phyloP scores from a whole-genome alignment of 2,113 vertebrate genomes.

The Charadrius vociferus region DNA sequence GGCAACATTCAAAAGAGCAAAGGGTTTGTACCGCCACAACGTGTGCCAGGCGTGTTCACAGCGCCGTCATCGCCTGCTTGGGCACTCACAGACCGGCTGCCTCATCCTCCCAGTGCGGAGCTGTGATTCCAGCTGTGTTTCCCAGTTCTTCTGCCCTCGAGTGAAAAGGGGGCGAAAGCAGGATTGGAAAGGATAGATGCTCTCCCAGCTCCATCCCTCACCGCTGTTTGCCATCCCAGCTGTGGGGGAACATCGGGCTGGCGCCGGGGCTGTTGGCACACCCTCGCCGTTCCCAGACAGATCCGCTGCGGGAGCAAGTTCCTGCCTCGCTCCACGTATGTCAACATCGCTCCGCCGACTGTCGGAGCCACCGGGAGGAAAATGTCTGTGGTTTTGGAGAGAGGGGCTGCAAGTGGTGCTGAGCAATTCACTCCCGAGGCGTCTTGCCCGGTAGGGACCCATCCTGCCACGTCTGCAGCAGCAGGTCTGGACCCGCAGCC shows the following conservation, averaged over 20 bases:
- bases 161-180: neutral
- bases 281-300: neutral
- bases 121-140: rapidly evolving
- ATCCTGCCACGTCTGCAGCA: neutral
- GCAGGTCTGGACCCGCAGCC: neutral
- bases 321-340: rapidly evolving
- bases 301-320: neutral
- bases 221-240: neutral
- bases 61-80: rapidly evolving
- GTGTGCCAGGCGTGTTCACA: neutral
- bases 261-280: rapidly evolving
- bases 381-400: conserved; percentile 15
- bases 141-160: neutral
- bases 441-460: neutral
- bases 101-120: neutral
- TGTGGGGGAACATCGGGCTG: neutral
- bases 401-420: neutral
- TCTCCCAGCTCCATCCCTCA: neutral
- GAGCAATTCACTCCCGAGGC: neutral
- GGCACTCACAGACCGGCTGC: rapidly evolving
- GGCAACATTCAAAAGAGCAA: neutral
- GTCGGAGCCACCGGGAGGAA: neutral
- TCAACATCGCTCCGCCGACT: rapidly evolving
- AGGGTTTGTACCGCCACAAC: neutral
- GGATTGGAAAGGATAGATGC: neutral